These are phyloP conservation scores for Desmodus rotundus DNA, from an alignment of 2,113 vertebrate genomes.

Conservation along the genomic window DNA sequence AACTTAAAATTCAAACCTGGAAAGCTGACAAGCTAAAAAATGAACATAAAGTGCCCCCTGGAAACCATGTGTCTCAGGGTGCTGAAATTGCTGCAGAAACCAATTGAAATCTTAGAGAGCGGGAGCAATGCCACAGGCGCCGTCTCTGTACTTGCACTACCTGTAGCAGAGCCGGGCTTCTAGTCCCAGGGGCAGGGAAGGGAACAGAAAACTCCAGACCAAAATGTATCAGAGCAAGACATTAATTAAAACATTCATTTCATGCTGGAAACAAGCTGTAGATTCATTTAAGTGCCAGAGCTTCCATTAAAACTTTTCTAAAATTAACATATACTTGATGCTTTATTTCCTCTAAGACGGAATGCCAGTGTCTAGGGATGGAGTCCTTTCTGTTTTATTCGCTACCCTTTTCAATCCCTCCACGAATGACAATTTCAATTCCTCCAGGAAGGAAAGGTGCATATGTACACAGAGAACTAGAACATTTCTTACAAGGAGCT, in stretches of 20 bases:
- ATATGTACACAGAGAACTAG: background rate
- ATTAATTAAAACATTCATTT: background rate
- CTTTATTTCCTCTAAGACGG: background rate
- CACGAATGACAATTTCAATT: background rate
- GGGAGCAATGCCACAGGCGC: too few species aligned
- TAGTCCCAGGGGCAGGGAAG: background rate
- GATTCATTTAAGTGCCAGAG: background rate
- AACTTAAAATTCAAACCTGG: slow-evolving; percentile 10
- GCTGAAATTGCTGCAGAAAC: background rate
- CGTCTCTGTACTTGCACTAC: background rate
- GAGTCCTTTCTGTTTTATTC: background rate
- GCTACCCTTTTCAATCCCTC: background rate
- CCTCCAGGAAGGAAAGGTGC: background rate
- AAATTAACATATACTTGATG: background rate
- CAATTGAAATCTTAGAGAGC: background rate
- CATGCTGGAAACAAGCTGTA: background rate
- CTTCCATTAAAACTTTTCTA: background rate
- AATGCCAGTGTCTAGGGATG: background rate
- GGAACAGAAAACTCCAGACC: background rate
- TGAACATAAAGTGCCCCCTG: background rate
- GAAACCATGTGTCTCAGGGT: background rate
- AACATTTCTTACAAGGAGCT: background rate
- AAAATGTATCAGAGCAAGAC: background rate
- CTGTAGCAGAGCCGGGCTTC: background rate
- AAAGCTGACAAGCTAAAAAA: slow-evolving; percentile 5